Evolutionary conservation across 1,140 invertebrate species (phyloP).

Genomic region (Leptonema lineaticorne): DNA sequence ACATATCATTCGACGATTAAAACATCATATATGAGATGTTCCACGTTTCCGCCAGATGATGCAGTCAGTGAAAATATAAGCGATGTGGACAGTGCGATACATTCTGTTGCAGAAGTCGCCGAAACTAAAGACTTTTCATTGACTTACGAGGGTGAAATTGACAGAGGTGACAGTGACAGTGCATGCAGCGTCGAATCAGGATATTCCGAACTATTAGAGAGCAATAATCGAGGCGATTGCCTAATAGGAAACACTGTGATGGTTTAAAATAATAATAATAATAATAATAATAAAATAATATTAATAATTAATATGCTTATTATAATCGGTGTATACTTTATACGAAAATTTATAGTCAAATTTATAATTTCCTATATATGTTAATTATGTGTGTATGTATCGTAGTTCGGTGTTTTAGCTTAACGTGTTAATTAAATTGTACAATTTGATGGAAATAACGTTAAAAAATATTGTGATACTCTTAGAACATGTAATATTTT

Average conservation of each 20-base stretch:
- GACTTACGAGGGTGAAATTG: conserved; percentile 50
- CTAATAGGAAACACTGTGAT: conserved; percentile 38
- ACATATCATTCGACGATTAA: conserved; percentile 34
- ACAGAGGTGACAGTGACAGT: conserved; percentile 57
- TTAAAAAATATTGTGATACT: background rate
- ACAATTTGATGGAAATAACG: background rate
- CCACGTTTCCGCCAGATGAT: conserved; percentile 50
- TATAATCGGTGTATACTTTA: background rate
- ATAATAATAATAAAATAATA: background rate
- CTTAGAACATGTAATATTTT: no score
- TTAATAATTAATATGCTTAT: no score
- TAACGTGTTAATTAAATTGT: background rate
- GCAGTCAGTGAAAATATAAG: background rate
- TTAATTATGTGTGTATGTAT: no score
- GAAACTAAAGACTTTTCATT: conserved; percentile 45
- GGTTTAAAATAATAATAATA: conserved; percentile 14
- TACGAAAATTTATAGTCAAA: background rate
- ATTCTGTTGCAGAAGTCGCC: background rate
- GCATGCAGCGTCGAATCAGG: conserved; percentile 60
- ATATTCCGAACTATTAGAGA: conserved; percentile 55
- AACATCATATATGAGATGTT: conserved; percentile 44
- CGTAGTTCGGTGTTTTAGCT: background rate
- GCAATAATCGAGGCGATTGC: conserved; percentile 29
- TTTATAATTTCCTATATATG: no score
- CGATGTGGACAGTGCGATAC: conserved; percentile 17